Conservation (phyloP, 2,888 invertebrate genomes). For the Sialis lutaria region DNA sequence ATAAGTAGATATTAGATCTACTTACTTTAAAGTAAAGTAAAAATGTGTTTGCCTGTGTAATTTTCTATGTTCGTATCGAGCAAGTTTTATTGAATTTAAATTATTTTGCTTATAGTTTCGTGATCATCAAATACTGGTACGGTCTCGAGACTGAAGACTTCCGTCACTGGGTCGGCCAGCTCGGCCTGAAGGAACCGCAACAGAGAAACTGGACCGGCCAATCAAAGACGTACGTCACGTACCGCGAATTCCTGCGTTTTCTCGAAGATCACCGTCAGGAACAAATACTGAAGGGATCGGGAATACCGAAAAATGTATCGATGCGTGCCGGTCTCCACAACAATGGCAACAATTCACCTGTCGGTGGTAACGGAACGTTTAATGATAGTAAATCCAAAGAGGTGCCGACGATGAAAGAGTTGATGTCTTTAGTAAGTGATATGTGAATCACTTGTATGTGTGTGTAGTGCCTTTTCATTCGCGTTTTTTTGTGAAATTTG, state of each 20-base stretch:
- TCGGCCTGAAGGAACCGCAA: conserved; percentile 50
- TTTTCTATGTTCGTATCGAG: too few relatives aligned
- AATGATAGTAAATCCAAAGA: conserved; percentile 18
- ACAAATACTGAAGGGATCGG: conserved; percentile 26
- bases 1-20: too few relatives aligned
- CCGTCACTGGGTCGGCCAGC: conserved; percentile 49
- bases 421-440: conserved; percentile 27
- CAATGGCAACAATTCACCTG: conserved; percentile 13
- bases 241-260: conserved; percentile 47
- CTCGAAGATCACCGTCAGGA: conserved; percentile 40
- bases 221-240: conserved; percentile 52
- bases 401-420: conserved; percentile 36
- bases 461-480: too few relatives aligned
- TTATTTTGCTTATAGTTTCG: conserved; percentile 36
- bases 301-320: conserved; percentile 12
- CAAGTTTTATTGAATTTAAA: too few relatives aligned
- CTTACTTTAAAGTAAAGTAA: too few relatives aligned
- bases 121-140: conserved; percentile 63
- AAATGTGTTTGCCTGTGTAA: too few relatives aligned
- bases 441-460: conserved; percentile 11
- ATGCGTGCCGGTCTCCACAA: too few relatives aligned
- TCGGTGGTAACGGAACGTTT: conserved; percentile 27
- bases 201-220: conserved; percentile 53
- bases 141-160: conserved; percentile 54
- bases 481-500: too few relatives aligned